Base-by-base conservation (phyloP, 2,888 invertebrate species). In the Steinernema scapterisci region DNA sequence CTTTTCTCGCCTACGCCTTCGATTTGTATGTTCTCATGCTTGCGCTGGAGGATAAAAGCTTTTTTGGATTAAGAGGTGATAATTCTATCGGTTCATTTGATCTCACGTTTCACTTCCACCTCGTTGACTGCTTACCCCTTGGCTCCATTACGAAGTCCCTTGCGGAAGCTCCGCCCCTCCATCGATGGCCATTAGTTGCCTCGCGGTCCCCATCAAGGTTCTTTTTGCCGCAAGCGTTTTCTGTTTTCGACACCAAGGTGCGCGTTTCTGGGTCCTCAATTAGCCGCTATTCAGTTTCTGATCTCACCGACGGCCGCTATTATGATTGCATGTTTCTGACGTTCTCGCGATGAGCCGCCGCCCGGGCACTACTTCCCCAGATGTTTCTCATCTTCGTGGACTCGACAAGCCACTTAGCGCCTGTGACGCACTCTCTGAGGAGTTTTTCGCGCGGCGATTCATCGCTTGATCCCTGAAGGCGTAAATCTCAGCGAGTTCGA, bases 71-170 rank as follows among this genome's bases (percentile, higher is more conserved):
- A 63, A 63, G 63, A 63, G 63, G 63, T 63, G 63, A 63, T 63
- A 63, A 63, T 63, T 63, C 63, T 63, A 63, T 63, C 63, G 63
- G 63, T 31, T 63, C 63, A 63, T 63, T 63, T 63, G 63, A 63
- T 63, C 63, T 31, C 63, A 31, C 63, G 31, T 63, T 63, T 63
- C 63, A 31, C 63, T 63, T 63, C 27, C 63, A 63, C 63, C 63
- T 63, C 63, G 63, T 63, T 63, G 63, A 63, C 27, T 63, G 63
- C 63, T 25, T 63, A 27, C 27, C 63, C 13, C 16, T 48, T 48
- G 23, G 63, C 63, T 63, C 63, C 63, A 63, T 63, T 63, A 63
- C 63, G 63, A 63, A 31, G 63, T 54, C 63, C 19, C 63, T 31
- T 11, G 1, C 31, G 38, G 48, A 16, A 19, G 19, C 48, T 48